Conservation (phyloP, 2,113 vertebrate genomes). For the Daboia siamensis region DNA sequence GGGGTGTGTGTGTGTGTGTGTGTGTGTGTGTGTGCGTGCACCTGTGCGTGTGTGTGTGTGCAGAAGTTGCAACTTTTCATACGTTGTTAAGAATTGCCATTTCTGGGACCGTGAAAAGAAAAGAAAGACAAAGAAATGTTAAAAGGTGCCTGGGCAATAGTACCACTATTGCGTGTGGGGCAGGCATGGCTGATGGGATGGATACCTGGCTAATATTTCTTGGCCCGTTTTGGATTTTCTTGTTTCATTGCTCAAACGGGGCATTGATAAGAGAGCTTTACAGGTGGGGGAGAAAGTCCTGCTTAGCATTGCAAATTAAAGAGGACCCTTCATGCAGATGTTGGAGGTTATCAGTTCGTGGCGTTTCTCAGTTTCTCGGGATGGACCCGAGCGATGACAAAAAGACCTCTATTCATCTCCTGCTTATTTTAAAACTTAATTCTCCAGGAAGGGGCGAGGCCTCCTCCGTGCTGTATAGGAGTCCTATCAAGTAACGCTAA, state of each 20-base stretch:
- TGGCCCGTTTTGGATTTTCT: neutral
- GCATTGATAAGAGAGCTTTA: constrained; percentile 50
- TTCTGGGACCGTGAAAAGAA: too few species aligned
- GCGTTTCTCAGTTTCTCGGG: constrained; percentile 55
- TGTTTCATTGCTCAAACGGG: constrained; percentile 32
- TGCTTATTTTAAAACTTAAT: constrained; percentile 46
- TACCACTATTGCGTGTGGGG: neutral
- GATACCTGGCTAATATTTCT: neutral
- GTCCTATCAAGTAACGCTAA: constrained; percentile 71
- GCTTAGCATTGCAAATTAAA: constrained; percentile 51
- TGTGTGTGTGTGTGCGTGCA: too few species aligned
- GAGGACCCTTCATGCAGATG: constrained; percentile 37
- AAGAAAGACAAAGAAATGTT: neutral
- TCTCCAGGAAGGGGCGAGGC: constrained; percentile 52
- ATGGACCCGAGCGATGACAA: constrained; percentile 62
- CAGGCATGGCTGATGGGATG: neutral
- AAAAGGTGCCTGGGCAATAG: neutral
- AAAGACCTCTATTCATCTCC: constrained; percentile 63
- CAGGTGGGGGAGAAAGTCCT: neutral
- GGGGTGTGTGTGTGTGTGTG: too few species aligned
- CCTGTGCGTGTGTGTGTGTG: too few species aligned
- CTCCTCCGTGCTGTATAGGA: constrained; percentile 52
- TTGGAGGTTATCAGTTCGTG: constrained; percentile 56
- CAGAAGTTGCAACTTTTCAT: too few species aligned
- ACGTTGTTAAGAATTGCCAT: too few species aligned